Base-by-base conservation (phyloP, 2,888 invertebrate species). In the Synanthedon andrenaeformis region DNA sequence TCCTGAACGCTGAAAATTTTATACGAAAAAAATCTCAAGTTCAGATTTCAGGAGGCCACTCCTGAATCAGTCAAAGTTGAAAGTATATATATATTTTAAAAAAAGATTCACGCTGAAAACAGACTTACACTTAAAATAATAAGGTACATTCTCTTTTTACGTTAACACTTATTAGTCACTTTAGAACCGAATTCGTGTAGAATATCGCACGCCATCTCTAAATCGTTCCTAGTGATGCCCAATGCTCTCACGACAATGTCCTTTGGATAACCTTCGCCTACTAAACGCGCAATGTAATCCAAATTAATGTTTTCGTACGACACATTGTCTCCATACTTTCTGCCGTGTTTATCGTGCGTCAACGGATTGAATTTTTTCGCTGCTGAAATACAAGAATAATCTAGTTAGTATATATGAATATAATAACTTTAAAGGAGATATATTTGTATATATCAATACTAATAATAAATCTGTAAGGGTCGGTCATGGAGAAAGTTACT, bases 131-230 rank as follows among this genome's bases (percentile, higher is more conserved):
- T 62, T 69, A 68, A 51, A 54, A 58, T 63, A 65, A 69, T 67
- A 69, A 69, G 70, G 70, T 70, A 69, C 65, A 59, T 13, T 45
- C 4, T 1, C 5, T 23, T 23, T 12, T 13, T 42, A 13, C 13
- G 42, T 42, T 45, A 45, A 45, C 45, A 45, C 61, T 84, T 83
- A 64, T 76, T 80, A 58, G 80, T 72, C 63, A 82, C 63, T 68
- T 87, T 87, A 3, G 81, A 71, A n/a, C 94, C 96, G 79, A 97
- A 97, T 76, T 96, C 96, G 75, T 95, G 94, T 62, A 97, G 85
- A 72, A 97, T 97, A 76, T 97, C 96, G 84, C 97, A 94, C 51
- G 97, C 97, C 97, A 98, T 97, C 76, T 95, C 95, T 54, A 97
- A 90, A 79, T 98, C 96, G 84, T 97, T 98, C 56, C 96, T 90